These are phyloP conservation scores for Limnephilus auricula DNA, from an alignment of 2,888 invertebrate species.

Conservation along the genomic window DNA sequence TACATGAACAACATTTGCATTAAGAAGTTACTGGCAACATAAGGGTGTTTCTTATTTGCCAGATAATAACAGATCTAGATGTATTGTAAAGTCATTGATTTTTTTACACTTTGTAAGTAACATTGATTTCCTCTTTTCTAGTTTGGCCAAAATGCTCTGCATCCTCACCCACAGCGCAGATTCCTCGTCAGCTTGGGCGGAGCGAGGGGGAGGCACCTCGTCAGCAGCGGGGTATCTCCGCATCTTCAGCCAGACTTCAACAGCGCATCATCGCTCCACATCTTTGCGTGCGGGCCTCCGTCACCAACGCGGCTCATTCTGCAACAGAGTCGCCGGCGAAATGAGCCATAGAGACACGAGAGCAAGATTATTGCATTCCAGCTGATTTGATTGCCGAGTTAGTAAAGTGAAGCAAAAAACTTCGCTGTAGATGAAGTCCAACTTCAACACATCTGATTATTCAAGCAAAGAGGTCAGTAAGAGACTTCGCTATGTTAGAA, in stretches of 20 bases:
- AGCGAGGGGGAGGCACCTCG: conserved; percentile 15
- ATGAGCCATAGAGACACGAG: not conserved
- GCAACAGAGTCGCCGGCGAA: not conserved
- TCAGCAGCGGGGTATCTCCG: not conserved
- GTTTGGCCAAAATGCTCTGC: conserved; percentile 65
- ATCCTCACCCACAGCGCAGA: conserved; percentile 67
- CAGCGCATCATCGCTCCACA: not conserved
- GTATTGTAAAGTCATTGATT: not conserved
- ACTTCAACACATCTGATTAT: too few relatives aligned
- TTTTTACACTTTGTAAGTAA: not conserved
- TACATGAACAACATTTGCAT: too few relatives aligned
- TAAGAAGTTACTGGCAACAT: too few relatives aligned
- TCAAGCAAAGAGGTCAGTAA: too few relatives aligned
- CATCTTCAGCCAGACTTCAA: not conserved
- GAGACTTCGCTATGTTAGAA: too few relatives aligned
- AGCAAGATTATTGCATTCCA: not conserved
- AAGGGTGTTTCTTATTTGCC: too few relatives aligned
- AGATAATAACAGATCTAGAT: too few relatives aligned
- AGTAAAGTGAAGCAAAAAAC: not conserved
- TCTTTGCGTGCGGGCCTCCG: not conserved
- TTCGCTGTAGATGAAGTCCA: too few relatives aligned
- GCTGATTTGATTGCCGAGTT: not conserved
- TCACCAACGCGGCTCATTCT: not conserved
- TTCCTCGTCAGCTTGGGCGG: not conserved
- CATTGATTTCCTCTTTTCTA: conserved; percentile 47